A percentile compares a stretch with the other conserved stretches of the same genome.
Conservation (phyloP, 2,113 vertebrate species). For the Ahaetulla prasina region DNA sequence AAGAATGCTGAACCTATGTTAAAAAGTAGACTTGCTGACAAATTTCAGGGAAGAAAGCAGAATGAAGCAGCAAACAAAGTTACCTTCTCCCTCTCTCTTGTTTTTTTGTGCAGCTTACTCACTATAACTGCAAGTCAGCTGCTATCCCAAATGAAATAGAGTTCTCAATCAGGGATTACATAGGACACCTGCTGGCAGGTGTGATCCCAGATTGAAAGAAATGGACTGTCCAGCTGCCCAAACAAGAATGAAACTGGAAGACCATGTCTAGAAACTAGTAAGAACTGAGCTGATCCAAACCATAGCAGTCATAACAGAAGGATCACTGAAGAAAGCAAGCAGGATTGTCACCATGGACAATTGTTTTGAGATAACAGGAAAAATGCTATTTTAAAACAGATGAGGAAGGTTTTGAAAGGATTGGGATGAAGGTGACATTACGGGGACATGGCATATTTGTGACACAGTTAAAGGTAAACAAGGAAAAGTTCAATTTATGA, state of each 20-base stretch:
- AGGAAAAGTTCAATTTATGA: not conserved
- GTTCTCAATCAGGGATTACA: not conserved
- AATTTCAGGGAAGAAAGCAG: not conserved
- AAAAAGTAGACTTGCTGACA: not conserved
- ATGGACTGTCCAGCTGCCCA: not conserved
- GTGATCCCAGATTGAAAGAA: not conserved
- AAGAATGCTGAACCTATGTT: not conserved
- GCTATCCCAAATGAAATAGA: not conserved
- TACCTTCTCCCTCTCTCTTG: not conserved
- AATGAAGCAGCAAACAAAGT: not conserved
- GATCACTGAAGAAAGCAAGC: not conserved
- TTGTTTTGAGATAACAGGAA: not conserved
- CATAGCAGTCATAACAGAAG: not conserved
- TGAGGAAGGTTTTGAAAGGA: not conserved
- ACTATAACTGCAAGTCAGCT: not conserved
- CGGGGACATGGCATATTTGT: not conserved
- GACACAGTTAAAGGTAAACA: not conserved
- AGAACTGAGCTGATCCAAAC: not conserved
- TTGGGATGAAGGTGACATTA: not conserved
- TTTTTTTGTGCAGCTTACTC: not conserved
- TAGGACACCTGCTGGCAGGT: not conserved
- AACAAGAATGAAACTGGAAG: not conserved
- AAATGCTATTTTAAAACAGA: not conserved
- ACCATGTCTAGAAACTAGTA: not conserved
- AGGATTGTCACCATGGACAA: too few relatives aligned